Base-by-base conservation (phyloP, 2,113 vertebrate genomes). In the Hyla sarda region DNA sequence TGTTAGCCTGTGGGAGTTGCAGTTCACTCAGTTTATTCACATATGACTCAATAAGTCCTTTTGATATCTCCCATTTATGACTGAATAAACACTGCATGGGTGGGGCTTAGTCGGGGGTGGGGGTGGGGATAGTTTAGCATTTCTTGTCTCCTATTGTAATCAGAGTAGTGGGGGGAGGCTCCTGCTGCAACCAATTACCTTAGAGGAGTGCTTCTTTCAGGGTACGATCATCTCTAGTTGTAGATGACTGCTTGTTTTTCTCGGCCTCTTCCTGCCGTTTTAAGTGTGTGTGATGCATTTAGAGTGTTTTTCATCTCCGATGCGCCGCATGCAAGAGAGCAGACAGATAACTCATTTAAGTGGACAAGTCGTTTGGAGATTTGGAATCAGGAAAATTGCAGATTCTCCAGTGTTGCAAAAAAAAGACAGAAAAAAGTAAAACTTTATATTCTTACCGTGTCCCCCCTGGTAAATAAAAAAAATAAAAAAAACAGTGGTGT, bases 301-400 rank as follows among this genome's bases (percentile, higher is more conserved):
- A 56, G 54, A 62, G 75, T 84, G 72, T 28, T 73, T 50, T 45
- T 69, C 48, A 62, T 75, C 72, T 75, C 9, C 8, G 25, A 19
- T 74, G 50, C 71, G 28, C 82, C 12, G 34, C 54, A 52, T 83
- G 19, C 32, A 56, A 75, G 37, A 14, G 34, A 30, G 71, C 25
- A 9, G 25, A 47, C 25, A 25, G 28, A n/a, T 75, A 37, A 84
- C 16, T 62, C 73, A 65, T 17, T 34, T 84, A 77, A 77, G 72
- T 84, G 83, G 83, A 76, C 72, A 84, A 84, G 83, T 84, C 83
- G 65, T 32, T 84, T 77, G 45, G 56, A 37, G 23, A 75, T 62
- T 30, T 47, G 21, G 21, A 30, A 72, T 34, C 45, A 5, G 82
- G 50, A 65, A 84, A 84, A 77, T 76, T 62, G 56, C 73, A 5